phyloP scores from a whole-genome alignment of 2,797 vertebrate species.

The Orientallactaga sibirica region DNA sequence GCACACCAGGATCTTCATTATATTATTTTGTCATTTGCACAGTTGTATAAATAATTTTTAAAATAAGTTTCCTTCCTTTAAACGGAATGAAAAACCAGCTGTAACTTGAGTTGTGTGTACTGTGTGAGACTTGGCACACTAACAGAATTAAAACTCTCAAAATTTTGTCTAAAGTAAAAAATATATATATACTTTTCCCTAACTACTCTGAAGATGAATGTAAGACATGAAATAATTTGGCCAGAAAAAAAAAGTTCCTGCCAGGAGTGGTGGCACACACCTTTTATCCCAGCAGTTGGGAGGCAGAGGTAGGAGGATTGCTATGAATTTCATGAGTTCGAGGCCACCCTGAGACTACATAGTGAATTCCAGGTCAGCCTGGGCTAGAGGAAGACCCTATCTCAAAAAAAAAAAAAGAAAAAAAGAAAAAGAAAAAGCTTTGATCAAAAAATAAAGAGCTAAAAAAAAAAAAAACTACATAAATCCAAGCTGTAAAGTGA shows the following conservation, averaged over 20 bases:
- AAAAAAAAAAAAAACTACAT: not conserved
- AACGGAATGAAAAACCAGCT: too few species aligned
- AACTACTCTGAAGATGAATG: not conserved
- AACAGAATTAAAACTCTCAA: too few species aligned
- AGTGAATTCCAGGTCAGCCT: not conserved
- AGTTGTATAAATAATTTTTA: not conserved
- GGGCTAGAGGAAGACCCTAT: not conserved
- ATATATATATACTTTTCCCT: not conserved
- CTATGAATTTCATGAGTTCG: not conserved
- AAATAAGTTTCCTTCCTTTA: constrained; percentile 3
- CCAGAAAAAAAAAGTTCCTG: not conserved
- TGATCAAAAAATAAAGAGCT: not conserved
- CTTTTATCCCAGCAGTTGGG: not conserved
- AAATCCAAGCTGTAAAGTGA: constrained; percentile 44
- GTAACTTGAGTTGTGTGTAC: too few species aligned
- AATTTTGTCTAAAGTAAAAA: too few species aligned
- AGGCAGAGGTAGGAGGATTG: too few species aligned
- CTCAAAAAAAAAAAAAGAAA: not conserved
- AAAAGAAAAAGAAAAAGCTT: not conserved
- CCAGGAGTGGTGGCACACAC: not conserved
- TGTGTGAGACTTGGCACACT: too few species aligned
- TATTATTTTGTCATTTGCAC: not conserved
- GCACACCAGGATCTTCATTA: not conserved
- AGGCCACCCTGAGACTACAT: not conserved
- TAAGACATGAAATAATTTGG: constrained; percentile 28